Conservation (phyloP, 2,888 invertebrate genomes). For the Chelonus formosanus region DNA sequence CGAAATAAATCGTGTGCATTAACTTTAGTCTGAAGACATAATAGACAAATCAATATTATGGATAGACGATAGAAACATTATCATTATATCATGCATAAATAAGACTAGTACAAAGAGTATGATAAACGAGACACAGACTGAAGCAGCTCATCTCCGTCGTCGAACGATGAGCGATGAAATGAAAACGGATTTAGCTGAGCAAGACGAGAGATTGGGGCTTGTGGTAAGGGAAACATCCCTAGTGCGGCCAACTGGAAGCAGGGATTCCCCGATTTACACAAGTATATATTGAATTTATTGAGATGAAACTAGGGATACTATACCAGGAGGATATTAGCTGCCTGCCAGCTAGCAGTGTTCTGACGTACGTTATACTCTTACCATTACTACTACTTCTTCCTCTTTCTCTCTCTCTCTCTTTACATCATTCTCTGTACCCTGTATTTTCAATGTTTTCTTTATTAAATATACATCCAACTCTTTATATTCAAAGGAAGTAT, state of each 20-base stretch:
- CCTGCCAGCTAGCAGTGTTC: conserved; percentile 54
- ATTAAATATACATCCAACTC: no score
- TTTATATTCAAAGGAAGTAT: no score
- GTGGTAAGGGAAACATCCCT: conserved; percentile 17
- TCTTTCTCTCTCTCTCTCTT: conserved; percentile 33
- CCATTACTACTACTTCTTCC: conserved; percentile 29
- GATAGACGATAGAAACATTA: no score
- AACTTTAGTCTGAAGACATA: no score
- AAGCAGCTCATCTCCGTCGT: conserved; percentile 57
- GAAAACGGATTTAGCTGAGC: conserved; percentile 33
- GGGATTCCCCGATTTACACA: conserved; percentile 61
- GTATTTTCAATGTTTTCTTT: no score
- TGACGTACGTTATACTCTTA: conserved; percentile 34
- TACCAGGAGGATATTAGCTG: conserved; percentile 65
- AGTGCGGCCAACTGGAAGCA: conserved; percentile 32
- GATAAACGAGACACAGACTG: conserved; percentile 25
- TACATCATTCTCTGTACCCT: conserved; percentile 27
- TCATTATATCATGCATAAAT: conserved; percentile 49
- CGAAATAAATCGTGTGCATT: no score
- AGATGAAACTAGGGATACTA: conserved; percentile 65
- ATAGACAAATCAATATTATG: no score
- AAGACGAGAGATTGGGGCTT: background rate
- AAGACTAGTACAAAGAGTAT: conserved; percentile 45
- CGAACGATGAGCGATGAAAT: conserved; percentile 35
- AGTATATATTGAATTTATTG: conserved; percentile 66